Evolutionary conservation across 1,140 invertebrate genomes (phyloP).

Genomic region (Atta colombica): DNA sequence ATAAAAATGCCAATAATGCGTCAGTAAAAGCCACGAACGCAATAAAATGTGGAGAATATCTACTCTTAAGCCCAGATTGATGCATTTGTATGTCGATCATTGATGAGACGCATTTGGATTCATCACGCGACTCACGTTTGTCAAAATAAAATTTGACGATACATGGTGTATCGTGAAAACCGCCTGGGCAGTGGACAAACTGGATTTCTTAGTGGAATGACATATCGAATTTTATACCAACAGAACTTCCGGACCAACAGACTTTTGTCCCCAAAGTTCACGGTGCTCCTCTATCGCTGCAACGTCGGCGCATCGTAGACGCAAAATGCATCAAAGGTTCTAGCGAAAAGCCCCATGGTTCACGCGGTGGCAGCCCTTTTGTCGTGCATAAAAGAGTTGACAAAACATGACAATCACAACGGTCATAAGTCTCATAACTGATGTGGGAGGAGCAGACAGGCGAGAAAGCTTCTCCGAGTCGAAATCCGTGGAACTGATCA

Average conservation of each 20-base stretch:
- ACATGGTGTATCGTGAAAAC: conserved; percentile 52
- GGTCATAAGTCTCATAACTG: conserved; percentile 77
- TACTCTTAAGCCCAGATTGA: neutral
- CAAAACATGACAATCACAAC: conserved; percentile 85
- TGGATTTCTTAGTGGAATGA: conserved; percentile 70
- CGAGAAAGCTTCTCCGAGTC: conserved; percentile 59
- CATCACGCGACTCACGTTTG: conserved; percentile 40
- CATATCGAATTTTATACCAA: conserved; percentile 80
- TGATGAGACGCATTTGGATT: conserved; percentile 10
- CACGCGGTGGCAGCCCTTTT: conserved; percentile 68
- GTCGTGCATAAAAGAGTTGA: conserved; percentile 83
- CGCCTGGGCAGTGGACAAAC: conserved; percentile 37
- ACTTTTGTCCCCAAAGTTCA: conserved; percentile 74
- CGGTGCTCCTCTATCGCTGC: neutral
- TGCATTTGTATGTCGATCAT: conserved; percentile 23
- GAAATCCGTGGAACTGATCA: conserved; percentile 71
- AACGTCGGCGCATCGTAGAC: neutral
- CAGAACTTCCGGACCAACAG: conserved; percentile 77
- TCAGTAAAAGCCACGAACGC: neutral
- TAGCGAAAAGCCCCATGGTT: conserved; percentile 52
- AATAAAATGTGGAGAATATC: neutral
- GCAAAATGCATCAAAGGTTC: conserved; percentile 8
- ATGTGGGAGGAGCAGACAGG: conserved; percentile 76
- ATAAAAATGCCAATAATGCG: neutral
- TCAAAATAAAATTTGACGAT: neutral